Conservation (phyloP, 92 coral and sea anemone species). For the Epizoanthus rinbou region DNA sequence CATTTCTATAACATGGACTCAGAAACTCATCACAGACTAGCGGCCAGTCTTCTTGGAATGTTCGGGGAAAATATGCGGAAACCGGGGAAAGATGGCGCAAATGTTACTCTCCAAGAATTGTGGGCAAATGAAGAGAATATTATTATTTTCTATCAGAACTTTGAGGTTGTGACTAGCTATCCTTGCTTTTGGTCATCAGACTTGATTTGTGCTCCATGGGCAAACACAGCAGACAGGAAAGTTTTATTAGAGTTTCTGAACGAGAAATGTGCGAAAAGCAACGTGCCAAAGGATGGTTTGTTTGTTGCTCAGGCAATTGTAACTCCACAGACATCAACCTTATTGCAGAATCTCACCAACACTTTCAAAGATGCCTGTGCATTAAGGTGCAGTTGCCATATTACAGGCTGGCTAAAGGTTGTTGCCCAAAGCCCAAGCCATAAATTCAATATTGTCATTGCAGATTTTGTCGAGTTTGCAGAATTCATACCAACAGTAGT, state of each 20-base stretch:
- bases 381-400: conserved; percentile 61
- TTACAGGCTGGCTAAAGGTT: conserved; percentile 83
- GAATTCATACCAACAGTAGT: conserved; percentile 91
- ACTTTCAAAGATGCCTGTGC: conserved; percentile 81
- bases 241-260: conserved; percentile 76
- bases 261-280: conserved; percentile 61
- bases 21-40: conserved; percentile 81
- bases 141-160: conserved; percentile 80
- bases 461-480: conserved; percentile 91
- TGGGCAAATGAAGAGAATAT: conserved; percentile 92
- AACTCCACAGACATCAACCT: conserved; percentile 90
- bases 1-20: conserved; percentile 89
- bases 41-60: conserved; percentile 72
- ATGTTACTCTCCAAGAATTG: conserved; percentile 88
- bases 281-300: conserved; percentile 54
- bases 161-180: conserved; percentile 68
- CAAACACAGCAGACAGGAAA: conserved; percentile 83
- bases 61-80: conserved; percentile 79
- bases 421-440: conserved; percentile 69
- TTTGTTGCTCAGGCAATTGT: conserved; percentile 90
- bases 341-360: conserved; percentile 74
- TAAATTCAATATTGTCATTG: conserved; percentile 79
- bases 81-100: conserved; percentile 78
- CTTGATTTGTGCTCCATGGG: conserved; percentile 80
- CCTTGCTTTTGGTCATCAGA: conserved; percentile 89